Percentiles rank a stretch among this genome's conserved stretches.
Evolutionary conservation across 1,140 invertebrate genomes (phyloP).

Genomic region (Procambarus virginalis): DNA sequence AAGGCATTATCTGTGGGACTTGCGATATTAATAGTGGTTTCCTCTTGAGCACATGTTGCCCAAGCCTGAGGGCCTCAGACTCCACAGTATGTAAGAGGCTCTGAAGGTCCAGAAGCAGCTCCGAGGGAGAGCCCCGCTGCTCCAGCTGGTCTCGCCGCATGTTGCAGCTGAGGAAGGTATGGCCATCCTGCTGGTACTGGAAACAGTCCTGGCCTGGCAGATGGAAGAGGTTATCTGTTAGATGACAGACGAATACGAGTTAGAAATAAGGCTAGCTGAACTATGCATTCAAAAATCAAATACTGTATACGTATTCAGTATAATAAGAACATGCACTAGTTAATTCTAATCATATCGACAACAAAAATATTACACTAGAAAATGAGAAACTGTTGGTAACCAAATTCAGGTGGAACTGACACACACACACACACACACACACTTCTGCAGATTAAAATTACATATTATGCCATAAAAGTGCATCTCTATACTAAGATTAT

Average conservation of each 20-base stretch:
- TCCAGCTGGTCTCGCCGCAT: slow-evolving; percentile 76
- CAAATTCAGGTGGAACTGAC: neutral
- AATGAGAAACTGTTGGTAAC: neutral
- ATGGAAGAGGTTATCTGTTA: slow-evolving; percentile 18
- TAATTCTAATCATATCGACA: neutral
- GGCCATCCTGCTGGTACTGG: slow-evolving; percentile 76
- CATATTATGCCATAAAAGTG: neutral
- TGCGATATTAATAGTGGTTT: slow-evolving; percentile 46
- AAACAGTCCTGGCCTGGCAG: slow-evolving; percentile 76
- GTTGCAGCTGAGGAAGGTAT: slow-evolving; percentile 76
- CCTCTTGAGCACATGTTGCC: slow-evolving; percentile 64
- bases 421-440: neutral
- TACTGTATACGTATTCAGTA: neutral
- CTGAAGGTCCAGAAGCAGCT: slow-evolving; percentile 65
- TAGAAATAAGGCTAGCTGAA: neutral
- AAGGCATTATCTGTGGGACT: slow-evolving; percentile 53
- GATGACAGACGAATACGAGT: slow-evolving; percentile 1
- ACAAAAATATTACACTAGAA: neutral
- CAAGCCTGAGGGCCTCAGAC: slow-evolving; percentile 61
- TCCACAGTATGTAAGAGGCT: slow-evolving; percentile 67
- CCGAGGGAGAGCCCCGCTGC: slow-evolving; percentile 69
- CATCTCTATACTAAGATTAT: neutral
- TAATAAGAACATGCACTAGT: neutral
- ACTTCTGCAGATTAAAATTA: neutral
- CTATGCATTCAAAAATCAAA: neutral